Base-by-base conservation (phyloP, 2,888 invertebrate species). In the Aplocera efformata region DNA sequence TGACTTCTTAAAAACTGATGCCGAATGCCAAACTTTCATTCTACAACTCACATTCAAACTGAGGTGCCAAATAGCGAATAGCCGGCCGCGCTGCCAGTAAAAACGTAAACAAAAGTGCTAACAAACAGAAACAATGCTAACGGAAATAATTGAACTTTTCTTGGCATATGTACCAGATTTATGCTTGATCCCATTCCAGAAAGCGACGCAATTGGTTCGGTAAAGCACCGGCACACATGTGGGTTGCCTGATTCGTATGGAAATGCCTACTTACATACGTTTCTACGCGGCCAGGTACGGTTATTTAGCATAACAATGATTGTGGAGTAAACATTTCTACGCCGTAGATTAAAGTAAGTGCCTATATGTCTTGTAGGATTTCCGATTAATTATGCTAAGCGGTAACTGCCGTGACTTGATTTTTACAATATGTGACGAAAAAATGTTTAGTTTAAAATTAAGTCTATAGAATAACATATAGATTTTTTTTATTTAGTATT, bases 191-290 rank as follows among this genome's bases (percentile, higher is more conserved):
- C 38, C 42, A 46, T 55, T 55, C 43, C 50, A 28, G 46, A 42
- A 48, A 42, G 40, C 40, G 38, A 32, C 41, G 47, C 47, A 48
- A 51, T 56, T 43, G 49, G 42, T 44, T 48, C 50, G 39, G 48
- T 47, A 43, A 53, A 53, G 53, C 53, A 53, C 53, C 43, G 42
- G 21, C 43, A 53, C 50, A 53, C 54, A 54, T 55, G 50, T 52
- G 52, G 52, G 48, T 39, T 49, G 42, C 43, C 45, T 50, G 55
- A 44, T 55, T 55, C 50, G 48, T 48, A 55, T 55, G 50, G 48
- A 52, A 55, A 55, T 42, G 24, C 7, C 25, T 27, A 22, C 35
- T 25, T 37, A 32, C 36, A 36, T 13, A 17, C 31, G 37, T 42
- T 28, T 17, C 10, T 32, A 23, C 22, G 11, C 22, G 5, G 10